phyloP scores from a whole-genome alignment of 2,113 vertebrate species.

The Chaetodon auriga region DNA sequence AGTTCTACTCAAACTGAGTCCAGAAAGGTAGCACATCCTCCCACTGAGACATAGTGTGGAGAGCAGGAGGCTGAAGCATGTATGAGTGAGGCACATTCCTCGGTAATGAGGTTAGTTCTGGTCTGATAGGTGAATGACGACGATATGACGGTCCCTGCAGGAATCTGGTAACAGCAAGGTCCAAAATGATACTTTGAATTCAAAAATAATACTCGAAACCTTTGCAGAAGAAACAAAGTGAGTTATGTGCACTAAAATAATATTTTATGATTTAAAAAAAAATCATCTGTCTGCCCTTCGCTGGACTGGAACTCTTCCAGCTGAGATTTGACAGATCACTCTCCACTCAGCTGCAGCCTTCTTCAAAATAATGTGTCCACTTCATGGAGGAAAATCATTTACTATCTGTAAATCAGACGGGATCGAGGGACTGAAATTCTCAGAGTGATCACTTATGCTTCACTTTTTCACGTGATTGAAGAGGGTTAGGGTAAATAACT shows the following conservation, averaged over 20 bases:
- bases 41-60: conserved; percentile 18
- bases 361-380: conserved; percentile 46
- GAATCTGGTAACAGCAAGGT: conserved; percentile 11
- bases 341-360: conserved; percentile 26
- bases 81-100: conserved; percentile 65
- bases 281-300: conserved; percentile 44
- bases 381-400: conserved; percentile 41
- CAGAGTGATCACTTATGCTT: conserved; percentile 20
- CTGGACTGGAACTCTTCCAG: conserved; percentile 35
- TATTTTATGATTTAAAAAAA: neutral
- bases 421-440: conserved; percentile 45
- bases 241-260: conserved; percentile 2
- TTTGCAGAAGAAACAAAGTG: neutral
- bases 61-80: conserved; percentile 20
- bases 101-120: conserved; percentile 74
- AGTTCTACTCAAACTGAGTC: conserved; percentile 3
- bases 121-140: conserved; percentile 59
- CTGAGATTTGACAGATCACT: conserved; percentile 51
- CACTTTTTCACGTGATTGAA: conserved; percentile 5
- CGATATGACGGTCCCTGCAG: conserved; percentile 27
- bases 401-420: conserved; percentile 58
- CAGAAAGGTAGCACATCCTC: conserved; percentile 29
- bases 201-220: conserved; percentile 11
- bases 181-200: neutral
- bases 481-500: neutral